These are phyloP conservation scores for Sigmodon hispidus DNA, from an alignment of 2,113 vertebrate genomes.

Conservation along the genomic window DNA sequence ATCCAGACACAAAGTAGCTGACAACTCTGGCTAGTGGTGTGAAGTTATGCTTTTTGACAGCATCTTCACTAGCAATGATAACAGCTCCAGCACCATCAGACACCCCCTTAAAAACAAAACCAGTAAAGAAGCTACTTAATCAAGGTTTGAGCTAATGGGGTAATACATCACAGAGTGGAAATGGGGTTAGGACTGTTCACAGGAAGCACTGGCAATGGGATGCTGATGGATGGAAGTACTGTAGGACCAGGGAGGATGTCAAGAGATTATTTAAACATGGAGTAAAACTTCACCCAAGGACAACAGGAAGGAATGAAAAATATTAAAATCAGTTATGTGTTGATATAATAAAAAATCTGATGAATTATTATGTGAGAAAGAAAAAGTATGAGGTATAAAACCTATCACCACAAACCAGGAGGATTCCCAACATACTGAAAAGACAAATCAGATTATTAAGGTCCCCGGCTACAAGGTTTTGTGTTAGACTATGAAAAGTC, in stretches of 20 bases:
- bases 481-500: background rate
- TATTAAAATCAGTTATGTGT: background rate
- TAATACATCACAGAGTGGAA: background rate
- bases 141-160: background rate
- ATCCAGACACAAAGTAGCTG: conserved; percentile 92
- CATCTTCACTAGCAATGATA: conserved; percentile 95
- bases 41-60: conserved; percentile 92
- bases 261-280: background rate
- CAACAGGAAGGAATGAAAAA: background rate
- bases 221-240: background rate
- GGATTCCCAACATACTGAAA: conserved; percentile 34
- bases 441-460: background rate
- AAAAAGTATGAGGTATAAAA: background rate
- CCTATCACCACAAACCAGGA: background rate
- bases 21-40: conserved; percentile 95
- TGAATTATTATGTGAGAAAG: background rate
- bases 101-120: conserved; percentile 88
- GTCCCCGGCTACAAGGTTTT: background rate
- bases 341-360: conserved; percentile 17
- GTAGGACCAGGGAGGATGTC: background rate
- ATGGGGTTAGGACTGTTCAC: background rate
- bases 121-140: background rate
- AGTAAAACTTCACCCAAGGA: background rate
- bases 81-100: conserved; percentile 95
- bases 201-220: background rate